Conservation (phyloP, 2,797 vertebrate genomes). For the Sebastes steindachneri region DNA sequence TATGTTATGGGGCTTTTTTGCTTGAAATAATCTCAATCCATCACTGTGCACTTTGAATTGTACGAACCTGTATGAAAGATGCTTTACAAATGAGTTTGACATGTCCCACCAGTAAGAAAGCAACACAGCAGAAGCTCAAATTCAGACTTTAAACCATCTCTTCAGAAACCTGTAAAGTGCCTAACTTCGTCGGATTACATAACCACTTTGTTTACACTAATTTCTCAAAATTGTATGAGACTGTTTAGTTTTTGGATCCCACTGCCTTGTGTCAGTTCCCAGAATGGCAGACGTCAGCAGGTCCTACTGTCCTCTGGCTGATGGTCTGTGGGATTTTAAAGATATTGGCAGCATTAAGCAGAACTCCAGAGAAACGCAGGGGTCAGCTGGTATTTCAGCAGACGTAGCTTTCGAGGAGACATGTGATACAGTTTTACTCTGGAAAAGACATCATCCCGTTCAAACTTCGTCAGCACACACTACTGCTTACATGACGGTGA, state of each 20-base stretch:
- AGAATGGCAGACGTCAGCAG: slow-evolving; percentile 3
- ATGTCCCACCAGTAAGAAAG: neutral
- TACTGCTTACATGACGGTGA: neutral
- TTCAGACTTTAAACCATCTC: neutral
- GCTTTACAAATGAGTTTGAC: neutral
- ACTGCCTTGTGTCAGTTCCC: neutral
- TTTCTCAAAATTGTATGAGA: neutral
- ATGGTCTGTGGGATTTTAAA: neutral
- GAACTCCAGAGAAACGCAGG: slow-evolving; percentile 1
- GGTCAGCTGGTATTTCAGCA: slow-evolving; percentile 38
- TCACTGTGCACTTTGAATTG: neutral
- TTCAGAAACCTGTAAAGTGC: neutral
- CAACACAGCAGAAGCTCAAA: neutral
- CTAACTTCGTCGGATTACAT: neutral
- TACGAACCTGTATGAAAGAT: neutral
- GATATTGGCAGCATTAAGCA: neutral
- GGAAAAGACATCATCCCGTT: slow-evolving; percentile 36
- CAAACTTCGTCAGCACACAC: slow-evolving; percentile 22
- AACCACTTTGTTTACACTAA: neutral
- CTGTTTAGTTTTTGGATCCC: neutral
- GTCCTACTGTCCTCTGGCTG: neutral
- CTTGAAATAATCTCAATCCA: neutral
- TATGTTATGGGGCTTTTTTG: neutral
- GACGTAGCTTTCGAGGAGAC: neutral
- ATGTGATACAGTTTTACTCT: slow-evolving; percentile 31